phyloP scores from a whole-genome alignment of 37 sponge, comb jelly and placozoan species.

The Haliclona indistincta region DNA sequence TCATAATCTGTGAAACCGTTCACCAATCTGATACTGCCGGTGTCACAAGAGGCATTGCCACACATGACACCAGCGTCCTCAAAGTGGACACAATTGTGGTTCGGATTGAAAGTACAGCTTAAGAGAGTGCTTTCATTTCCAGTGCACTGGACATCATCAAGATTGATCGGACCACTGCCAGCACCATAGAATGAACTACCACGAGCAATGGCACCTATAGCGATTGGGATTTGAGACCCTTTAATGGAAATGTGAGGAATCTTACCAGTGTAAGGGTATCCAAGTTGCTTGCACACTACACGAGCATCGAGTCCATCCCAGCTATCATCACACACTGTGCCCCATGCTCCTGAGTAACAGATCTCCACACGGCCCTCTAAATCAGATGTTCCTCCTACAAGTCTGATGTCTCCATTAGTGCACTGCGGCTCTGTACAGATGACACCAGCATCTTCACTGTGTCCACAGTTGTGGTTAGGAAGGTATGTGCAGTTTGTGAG shows the following conservation, averaged over 20 bases:
- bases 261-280: too few species aligned
- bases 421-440: slow-evolving; percentile 19
- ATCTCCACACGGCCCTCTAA: too few species aligned
- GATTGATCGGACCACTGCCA: slow-evolving; percentile 18
- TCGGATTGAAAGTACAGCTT: slow-evolving; percentile 4
- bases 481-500: slow-evolving; percentile 24
- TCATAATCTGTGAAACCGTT: background rate
- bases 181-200: slow-evolving; percentile 2
- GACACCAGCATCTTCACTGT: slow-evolving; percentile 50
- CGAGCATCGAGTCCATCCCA: too few species aligned
- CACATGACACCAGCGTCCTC: slow-evolving; percentile 46
- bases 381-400: too few species aligned
- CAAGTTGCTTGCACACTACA: too few species aligned
- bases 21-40: slow-evolving; percentile 5
- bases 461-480: slow-evolving; percentile 20
- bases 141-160: slow-evolving; percentile 11
- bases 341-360: too few species aligned
- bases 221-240: too few species aligned
- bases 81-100: slow-evolving; percentile 37
- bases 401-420: too few species aligned
- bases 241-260: too few species aligned
- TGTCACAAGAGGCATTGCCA: slow-evolving; percentile 4
- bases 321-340: too few species aligned
- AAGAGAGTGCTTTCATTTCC: slow-evolving; percentile 34
- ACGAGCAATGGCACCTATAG: background rate